These are phyloP conservation scores for Etheostoma cragini DNA, from an alignment of 2,113 vertebrate genomes.

Conservation along the genomic window DNA sequence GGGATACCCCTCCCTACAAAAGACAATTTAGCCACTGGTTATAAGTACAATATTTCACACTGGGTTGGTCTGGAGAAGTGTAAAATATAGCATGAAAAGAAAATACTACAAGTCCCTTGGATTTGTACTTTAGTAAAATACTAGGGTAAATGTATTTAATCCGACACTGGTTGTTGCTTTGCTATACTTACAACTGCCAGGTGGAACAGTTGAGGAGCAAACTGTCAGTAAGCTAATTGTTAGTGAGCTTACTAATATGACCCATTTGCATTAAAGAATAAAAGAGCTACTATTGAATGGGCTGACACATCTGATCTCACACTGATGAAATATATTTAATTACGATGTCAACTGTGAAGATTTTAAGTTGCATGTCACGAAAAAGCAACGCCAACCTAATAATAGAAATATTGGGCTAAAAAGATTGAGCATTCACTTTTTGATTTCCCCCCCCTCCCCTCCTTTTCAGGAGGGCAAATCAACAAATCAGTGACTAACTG, in stretches of 20 bases:
- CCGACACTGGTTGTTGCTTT: not conserved
- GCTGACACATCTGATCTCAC: not conserved
- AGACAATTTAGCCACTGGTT: too few species aligned
- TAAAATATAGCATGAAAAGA: not conserved
- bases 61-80: not conserved
- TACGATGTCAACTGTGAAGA: not conserved
- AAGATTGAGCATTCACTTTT: too few species aligned
- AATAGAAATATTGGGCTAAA: not conserved
- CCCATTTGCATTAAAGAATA: not conserved
- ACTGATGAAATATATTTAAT: not conserved
- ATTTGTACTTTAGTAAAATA: not conserved
- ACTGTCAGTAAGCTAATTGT: too few species aligned
- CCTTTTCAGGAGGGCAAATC: too few species aligned
- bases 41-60: not conserved
- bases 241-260: not conserved
- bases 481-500: not conserved
- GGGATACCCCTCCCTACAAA: too few species aligned
- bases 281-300: not conserved
- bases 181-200: not conserved
- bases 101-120: not conserved
- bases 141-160: not conserved
- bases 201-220: not conserved
- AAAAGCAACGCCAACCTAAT: not conserved
- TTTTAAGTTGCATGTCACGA: not conserved
- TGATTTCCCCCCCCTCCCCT: too few species aligned